Evolutionary conservation across 2,888 invertebrate species (phyloP), one percentile per base, ranked within the genome.

Genomic region (Idaea dimidiata): DNA sequence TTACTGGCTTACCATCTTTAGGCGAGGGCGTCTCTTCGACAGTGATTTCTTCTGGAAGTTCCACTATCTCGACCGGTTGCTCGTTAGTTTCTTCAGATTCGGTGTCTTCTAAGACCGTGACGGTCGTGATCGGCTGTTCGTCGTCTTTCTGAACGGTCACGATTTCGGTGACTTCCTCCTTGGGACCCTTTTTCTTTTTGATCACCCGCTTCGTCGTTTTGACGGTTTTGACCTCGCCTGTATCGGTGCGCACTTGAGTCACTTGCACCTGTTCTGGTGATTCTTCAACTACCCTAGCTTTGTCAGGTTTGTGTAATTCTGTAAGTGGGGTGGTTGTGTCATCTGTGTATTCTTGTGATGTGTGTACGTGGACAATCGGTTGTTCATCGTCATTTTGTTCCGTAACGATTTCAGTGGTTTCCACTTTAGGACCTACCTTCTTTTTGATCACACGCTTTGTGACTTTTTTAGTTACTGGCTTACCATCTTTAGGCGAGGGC

Each of bases 371-470:
- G 62, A 85, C 78, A 74, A 89, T 72, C 70, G 92, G 80, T 66
- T 75, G 77, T 59, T 67, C 61, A 54, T 71, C 67, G 16, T 64
- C 69, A 8, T 61, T 59, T 24, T 70, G 68, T 60, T 66, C 65
- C 0, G 69, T 65, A n/a, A 64, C 68, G 31, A 73, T 71, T 60
- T 74, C 59, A 54, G 69, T 80, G 1, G 74, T 77, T 77, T 77
- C 67, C 63, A 82, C 63, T 71, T 75, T 67, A 73, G 83, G 74
- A 32, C 80, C 70, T 87, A 68, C 87, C 85, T 64, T 90, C 72
- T 58, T 93, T 87, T 76, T 90, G 18, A 89, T 84, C 0, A 79
- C 72, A 7, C 83, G 83, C 66, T 83, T 88, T 18, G 80, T 85
- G 6, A 84, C 70, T n/a, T 60, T 82, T 80, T n/a, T 59, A 56